Base-by-base conservation (phyloP, 2,113 vertebrate genomes). In the Macroglossus sobrinus region DNA sequence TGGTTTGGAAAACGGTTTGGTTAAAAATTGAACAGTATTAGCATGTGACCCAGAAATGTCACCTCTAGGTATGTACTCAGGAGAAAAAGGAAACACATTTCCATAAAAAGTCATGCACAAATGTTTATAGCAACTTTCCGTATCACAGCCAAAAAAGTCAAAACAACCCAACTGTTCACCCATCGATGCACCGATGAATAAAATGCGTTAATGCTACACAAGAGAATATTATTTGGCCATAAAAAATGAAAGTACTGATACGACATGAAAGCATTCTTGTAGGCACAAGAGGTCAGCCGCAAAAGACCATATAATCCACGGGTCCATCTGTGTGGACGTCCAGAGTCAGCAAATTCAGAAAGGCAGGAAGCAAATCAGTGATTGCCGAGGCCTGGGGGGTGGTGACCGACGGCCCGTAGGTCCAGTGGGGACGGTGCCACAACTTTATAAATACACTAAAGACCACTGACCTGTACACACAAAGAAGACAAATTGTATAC, bases 291-390 rank as follows among this genome's bases (percentile, higher is more conserved):
- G 11, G 21, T 22, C 61, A 35, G 21, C 13, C 61, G 35, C 59
- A 66, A 9, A 47, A 64, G 30, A 2, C 35, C 35, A 15, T 0
- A 1, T 14, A 11, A 14, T 4, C 0, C 15, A 2, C 33, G 24
- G 4, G 11, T 3, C n/a, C 28, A 8, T 3, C 38, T 57, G 12
- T 5, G 12, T 0, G 21, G 50, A 6, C 9, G 12, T 15, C 28
- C 35, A 15, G 14, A 18, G 10, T 0, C 33, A 19, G 18, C 40
- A 55, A 43, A 78, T 43, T 55, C 19, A 33, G 1, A 2, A 40
- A 14, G n/a, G 50, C 57, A 26, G 11, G 53, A 64, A 35, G 9
- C 7, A 24, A 33, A 14, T 18, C 3, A 7, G 33, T 18, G 6
- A 35, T 10, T 30, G 55, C 71, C 69, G 18, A 57, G 55, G 30